phyloP scores from a whole-genome alignment of 2,888 invertebrate genomes.

The Galerucella pusilla region DNA sequence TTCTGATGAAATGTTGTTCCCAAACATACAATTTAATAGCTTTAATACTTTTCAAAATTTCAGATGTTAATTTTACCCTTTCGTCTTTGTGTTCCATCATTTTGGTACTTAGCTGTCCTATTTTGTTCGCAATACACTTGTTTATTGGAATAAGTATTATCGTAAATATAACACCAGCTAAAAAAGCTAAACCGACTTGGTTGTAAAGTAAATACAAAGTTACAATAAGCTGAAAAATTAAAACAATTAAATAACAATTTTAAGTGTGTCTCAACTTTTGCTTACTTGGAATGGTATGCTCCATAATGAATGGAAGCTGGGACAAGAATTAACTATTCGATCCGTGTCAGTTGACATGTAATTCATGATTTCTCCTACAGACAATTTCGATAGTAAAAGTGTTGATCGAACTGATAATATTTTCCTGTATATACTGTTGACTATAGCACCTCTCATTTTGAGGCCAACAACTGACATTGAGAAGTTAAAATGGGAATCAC shows the following conservation, averaged over 20 bases:
- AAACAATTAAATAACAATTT: background rate
- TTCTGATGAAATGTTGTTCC: slow-evolving; percentile 87
- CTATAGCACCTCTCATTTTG: slow-evolving; percentile 87
- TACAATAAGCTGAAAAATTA: slow-evolving; percentile 75
- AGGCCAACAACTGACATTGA: slow-evolving; percentile 84
- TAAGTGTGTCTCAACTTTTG: background rate
- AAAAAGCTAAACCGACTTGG: slow-evolving; percentile 90
- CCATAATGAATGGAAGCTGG: slow-evolving; percentile 97
- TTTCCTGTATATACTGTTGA: slow-evolving; percentile 85
- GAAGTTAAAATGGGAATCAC: slow-evolving; percentile 91
- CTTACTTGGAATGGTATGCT: slow-evolving; percentile 91
- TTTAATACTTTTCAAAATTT: slow-evolving; percentile 87
- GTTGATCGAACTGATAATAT: slow-evolving; percentile 66
- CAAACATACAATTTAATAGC: slow-evolving; percentile 93
- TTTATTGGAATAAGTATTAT: slow-evolving; percentile 93
- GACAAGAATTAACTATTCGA: slow-evolving; percentile 93
- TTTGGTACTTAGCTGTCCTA: slow-evolving; percentile 84
- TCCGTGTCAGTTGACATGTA: slow-evolving; percentile 98
- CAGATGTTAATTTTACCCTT: slow-evolving; percentile 87
- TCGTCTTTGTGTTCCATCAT: slow-evolving; percentile 93
- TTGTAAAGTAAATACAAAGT: slow-evolving; percentile 85
- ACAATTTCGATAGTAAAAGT: slow-evolving; percentile 64
- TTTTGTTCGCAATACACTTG: slow-evolving; percentile 87
- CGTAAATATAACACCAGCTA: slow-evolving; percentile 90
- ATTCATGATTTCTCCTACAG: slow-evolving; percentile 91